These are phyloP conservation scores for Clepsis dumicolana DNA, from an alignment of 2,888 invertebrate genomes.

Conservation along the genomic window DNA sequence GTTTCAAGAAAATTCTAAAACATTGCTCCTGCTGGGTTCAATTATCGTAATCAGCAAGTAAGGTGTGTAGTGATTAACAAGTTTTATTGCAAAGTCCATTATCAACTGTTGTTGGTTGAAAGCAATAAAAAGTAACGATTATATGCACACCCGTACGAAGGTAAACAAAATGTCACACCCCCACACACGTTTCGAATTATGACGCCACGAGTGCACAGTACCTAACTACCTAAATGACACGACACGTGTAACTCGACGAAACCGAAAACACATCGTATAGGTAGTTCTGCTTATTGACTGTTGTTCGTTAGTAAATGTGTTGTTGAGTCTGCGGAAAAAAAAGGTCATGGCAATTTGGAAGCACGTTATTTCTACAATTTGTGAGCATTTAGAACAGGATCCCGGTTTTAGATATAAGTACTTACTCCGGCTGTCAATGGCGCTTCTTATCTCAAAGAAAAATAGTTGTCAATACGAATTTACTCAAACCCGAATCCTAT, in stretches of 20 bases:
- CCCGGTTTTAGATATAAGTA: too few relatives aligned
- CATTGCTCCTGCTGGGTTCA: neutral
- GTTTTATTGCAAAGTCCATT: conserved; percentile 20
- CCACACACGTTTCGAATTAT: conserved; percentile 12
- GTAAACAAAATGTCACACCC: conserved; percentile 29
- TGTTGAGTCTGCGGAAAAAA: conserved; percentile 5
- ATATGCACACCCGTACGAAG: conserved; percentile 1
- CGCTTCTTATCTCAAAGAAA: too few relatives aligned
- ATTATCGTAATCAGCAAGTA: conserved; percentile 8
- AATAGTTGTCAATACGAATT: too few relatives aligned
- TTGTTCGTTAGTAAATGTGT: neutral
- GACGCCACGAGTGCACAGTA: conserved; percentile 13
- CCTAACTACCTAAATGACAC: conserved; percentile 16
- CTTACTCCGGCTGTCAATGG: too few relatives aligned
- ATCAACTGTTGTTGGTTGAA: conserved; percentile 3
- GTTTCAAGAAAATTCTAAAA: neutral
- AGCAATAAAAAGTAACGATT: conserved; percentile 21
- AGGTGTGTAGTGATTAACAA: neutral
- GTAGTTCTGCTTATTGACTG: neutral
- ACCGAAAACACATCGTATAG: neutral
- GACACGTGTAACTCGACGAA: conserved; percentile 6
- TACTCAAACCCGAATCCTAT: too few relatives aligned
- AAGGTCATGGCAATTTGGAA: neutral
- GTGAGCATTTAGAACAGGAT: too few relatives aligned
- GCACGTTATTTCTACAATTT: too few relatives aligned